Base-by-base conservation (phyloP, 2,113 vertebrate genomes). In the Solea senegalensis region DNA sequence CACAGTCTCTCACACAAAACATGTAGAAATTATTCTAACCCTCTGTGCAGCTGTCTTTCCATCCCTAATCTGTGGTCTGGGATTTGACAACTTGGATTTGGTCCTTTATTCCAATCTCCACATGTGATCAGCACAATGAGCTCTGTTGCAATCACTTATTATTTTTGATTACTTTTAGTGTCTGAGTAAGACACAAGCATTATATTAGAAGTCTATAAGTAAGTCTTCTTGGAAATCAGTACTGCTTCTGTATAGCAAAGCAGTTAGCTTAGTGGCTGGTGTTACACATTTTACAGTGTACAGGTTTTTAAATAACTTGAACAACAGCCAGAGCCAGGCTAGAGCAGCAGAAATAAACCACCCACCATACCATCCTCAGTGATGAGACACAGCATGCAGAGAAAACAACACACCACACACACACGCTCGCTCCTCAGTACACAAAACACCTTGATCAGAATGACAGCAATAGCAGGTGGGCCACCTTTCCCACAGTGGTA, bases 371-470 rank as follows among this genome's bases (percentile, higher is more conserved):
- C 55, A 81, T 62, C 67, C 55, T 75, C 60, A 77, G 86, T 82
- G 76, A 86, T 83, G 76, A 80, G 63, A 88, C 80, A 88, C 61
- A 48, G 80, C 89, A 91, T 92, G 88, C 91, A 86, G n/a, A 65
- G 44, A n/a, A 65, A 61, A 78, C 13, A 51, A 50, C 43, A 80
- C 62, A 53, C 21, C 43, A 51, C 8, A 8, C 14, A 71, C 52
- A 58, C 72, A 46, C 61, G 65, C 46, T 7, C 65, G 59, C 65
- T 60, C 46, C 50, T 69, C 15, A 72, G 64, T 58, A 73, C 66
- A 83, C 26, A 74, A 83, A 76, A 88, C 72, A 88, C 63, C 78
- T 54, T 72, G 81, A 85, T 76, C 81, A 65, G 55, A 84, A 91
- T 91, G 90, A 89, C 64, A 80, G 89, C 76, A 14, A 72, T 71